Conservation (phyloP, 2,888 invertebrate genomes). For the Stegophylla sp. region DNA sequence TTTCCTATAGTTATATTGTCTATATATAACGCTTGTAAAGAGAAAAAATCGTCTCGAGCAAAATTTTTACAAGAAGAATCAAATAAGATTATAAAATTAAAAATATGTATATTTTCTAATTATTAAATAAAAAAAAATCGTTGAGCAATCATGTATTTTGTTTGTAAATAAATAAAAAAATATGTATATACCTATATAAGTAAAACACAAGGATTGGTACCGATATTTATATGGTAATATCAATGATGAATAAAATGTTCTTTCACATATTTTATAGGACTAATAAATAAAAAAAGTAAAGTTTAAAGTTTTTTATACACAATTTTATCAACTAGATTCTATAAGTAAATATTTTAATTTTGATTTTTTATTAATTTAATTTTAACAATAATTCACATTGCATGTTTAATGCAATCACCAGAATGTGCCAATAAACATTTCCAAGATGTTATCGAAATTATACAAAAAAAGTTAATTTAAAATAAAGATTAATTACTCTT, state of each 20-base stretch:
- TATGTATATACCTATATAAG: not conserved
- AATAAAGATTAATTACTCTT: not conserved
- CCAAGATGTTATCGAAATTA: not conserved
- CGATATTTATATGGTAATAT: not conserved
- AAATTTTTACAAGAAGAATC: not conserved
- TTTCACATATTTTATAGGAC: conserved; percentile 12
- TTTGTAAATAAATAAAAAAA: conserved; percentile 11
- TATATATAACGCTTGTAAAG: not conserved
- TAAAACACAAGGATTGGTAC: conserved; percentile 12
- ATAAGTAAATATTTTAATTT: conserved; percentile 20
- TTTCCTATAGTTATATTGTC: not conserved
- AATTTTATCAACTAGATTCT: not conserved
- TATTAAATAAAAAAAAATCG: conserved; percentile 3
- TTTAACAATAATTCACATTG: not conserved
- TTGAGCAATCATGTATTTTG: conserved; percentile 41
- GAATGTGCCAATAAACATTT: not conserved
- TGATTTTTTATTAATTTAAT: conserved; percentile 22
- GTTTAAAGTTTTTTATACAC: no score
- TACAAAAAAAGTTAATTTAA: not conserved
- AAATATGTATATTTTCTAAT: not conserved
- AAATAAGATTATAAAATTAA: not conserved
- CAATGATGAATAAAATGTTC: not conserved
- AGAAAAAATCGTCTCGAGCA: not conserved
- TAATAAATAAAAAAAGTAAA: conserved; percentile 28
- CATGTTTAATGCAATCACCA: not conserved